Base-by-base conservation (phyloP, 2,113 vertebrate genomes). In the Anarhynchus alexandrinus region DNA sequence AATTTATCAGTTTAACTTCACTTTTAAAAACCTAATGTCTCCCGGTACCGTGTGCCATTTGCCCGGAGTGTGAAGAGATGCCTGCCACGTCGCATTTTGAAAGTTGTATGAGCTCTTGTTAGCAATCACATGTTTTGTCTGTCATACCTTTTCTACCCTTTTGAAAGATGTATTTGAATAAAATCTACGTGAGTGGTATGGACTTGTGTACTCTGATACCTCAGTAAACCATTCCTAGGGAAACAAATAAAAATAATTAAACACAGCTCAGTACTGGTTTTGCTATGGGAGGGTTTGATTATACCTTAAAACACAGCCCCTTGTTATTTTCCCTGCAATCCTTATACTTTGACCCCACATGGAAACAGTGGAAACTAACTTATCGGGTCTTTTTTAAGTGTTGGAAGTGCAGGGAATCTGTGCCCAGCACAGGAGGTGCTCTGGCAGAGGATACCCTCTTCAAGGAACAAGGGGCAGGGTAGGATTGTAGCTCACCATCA, bases 1-100 rank as follows among this genome's bases (percentile, higher is more conserved):
- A 99, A 99, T 99, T 99, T 99, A 99, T 99, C 99, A 99, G 99
- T 99, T 99, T 99, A 99, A 99, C 99, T 99, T 98, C 98, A 98
- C 98, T 98, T 98, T 98, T 98, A 98, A 98, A 99, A 98, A 98
- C 95, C 97, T 98, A 98, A 98, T 97, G 97, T 98, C 98, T 98
- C 98, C 89, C 38, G 96, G 97, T 94, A 96, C 97, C 65, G 34
- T 95, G 97, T 84, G 94, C 97, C 97, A 94, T 98, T 98, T 98
- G 94, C 97, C 96, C 92, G 78, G 82, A 38, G 83, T 29, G 67
- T 90, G 96, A 97, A 97, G 95, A 87, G 86, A 97, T 82, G 90
- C 90, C 78, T 86, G 90, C 80, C 95, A 94, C 15, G 12, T 88
- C 8, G 70, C n/a, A 23, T 81, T 95, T 88, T 47, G 43, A 69